These are phyloP conservation scores for Eueremaeus valkanovi DNA, from an alignment of 2,888 invertebrate species.

Conservation along the genomic window DNA sequence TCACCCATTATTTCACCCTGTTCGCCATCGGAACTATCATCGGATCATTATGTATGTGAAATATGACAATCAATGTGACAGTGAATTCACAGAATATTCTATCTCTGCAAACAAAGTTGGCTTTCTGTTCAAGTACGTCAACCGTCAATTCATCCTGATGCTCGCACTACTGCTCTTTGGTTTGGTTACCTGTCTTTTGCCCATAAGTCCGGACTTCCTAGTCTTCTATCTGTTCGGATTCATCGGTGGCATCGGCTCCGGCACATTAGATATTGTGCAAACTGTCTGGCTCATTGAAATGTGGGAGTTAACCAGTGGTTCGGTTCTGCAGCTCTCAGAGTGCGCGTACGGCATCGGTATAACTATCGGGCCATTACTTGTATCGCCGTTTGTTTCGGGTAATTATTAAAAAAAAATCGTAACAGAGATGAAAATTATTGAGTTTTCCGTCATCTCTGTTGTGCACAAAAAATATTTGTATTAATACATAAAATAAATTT, in stretches of 20 bases:
- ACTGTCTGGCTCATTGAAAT: constrained; percentile 31
- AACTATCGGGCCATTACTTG: not conserved
- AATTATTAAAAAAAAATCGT: no score
- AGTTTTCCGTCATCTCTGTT: no score
- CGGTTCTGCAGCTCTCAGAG: constrained; percentile 18
- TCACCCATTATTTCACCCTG: constrained; percentile 15
- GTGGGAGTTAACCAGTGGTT: constrained; percentile 13
- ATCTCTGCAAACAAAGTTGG: not conserved
- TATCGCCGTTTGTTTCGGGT: constrained; percentile 1
- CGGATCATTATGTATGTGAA: constrained; percentile 28
- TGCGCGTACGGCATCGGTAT: not conserved
- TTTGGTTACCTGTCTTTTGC: not conserved
- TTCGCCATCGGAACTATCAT: constrained; percentile 11
- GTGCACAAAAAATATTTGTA: no score
- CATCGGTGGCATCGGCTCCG: constrained; percentile 10
- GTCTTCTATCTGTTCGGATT: not conserved
- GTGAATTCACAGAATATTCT: not conserved
- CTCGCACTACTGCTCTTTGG: not conserved
- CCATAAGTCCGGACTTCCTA: not conserved
- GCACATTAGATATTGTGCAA: constrained; percentile 1
- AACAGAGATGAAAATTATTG: no score
- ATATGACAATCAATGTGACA: not conserved
- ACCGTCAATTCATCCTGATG: not conserved
- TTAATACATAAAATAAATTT: no score
- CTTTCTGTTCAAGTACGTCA: constrained; percentile 24